These are phyloP conservation scores for Pygoscelis antarcticus DNA, from an alignment of 2,113 vertebrate genomes.

Conservation along the genomic window DNA sequence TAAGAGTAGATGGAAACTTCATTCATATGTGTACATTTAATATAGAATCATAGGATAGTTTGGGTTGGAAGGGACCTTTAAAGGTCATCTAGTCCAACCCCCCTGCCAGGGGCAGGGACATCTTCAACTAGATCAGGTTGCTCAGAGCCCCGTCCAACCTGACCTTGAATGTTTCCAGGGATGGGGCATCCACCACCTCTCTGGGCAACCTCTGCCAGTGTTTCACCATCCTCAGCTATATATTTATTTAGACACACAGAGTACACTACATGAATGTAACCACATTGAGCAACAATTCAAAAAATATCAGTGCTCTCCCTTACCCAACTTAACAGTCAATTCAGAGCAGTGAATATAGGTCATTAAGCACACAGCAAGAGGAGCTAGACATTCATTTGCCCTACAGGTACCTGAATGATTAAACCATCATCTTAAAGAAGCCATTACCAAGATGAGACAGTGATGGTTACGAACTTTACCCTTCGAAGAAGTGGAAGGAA, in stretches of 20 bases:
- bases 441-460: neutral
- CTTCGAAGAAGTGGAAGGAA: neutral
- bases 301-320: neutral
- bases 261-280: neutral
- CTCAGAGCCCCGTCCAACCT: no score
- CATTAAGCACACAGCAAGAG: neutral
- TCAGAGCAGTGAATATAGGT: neutral
- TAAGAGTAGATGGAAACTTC: neutral
- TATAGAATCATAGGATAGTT: no score
- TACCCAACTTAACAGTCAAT: neutral
- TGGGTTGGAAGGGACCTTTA: no score
- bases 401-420: neutral
- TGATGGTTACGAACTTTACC: neutral
- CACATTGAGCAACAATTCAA: neutral
- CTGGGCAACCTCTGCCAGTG: no score
- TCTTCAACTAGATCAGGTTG: no score
- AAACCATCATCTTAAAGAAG: neutral
- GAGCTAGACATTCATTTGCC: neutral
- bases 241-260: neutral
- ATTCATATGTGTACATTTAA: neutral
- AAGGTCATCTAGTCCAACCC: no score
- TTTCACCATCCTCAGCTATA: no score
- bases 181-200: no score
- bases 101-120: no score
- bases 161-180: no score